These are phyloP conservation scores for Diaphora mendica DNA, from an alignment of 2,888 invertebrate genomes.

Conservation along the genomic window DNA sequence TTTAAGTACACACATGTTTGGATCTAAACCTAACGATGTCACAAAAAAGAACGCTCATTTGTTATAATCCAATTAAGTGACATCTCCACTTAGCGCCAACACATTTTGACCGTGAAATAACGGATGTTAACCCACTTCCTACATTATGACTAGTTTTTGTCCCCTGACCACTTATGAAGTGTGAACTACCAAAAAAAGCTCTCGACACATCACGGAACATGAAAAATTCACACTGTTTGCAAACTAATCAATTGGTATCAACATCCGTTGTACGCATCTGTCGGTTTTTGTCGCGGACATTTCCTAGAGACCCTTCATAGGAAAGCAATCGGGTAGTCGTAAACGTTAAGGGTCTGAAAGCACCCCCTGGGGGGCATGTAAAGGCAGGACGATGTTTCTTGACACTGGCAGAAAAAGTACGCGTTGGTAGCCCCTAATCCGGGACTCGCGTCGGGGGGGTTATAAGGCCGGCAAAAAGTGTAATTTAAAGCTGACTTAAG, in stretches of 20 bases:
- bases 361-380: slow-evolving; percentile 86
- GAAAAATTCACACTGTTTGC: slow-evolving; percentile 57
- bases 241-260: slow-evolving; percentile 70
- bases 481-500: slow-evolving; percentile 86
- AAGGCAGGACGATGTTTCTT: slow-evolving; percentile 82
- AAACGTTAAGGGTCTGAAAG: slow-evolving; percentile 87
- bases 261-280: slow-evolving; percentile 77
- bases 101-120: slow-evolving; percentile 20
- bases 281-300: slow-evolving; percentile 76
- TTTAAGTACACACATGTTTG: not conserved
- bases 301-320: slow-evolving; percentile 81
- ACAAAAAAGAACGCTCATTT: not conserved
- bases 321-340: slow-evolving; percentile 89
- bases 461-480: slow-evolving; percentile 83
- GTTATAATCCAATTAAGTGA: slow-evolving; percentile 9
- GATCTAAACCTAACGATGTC: not conserved
- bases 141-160: slow-evolving; percentile 34
- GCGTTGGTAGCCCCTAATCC: slow-evolving; percentile 78
- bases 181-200: slow-evolving; percentile 52
- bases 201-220: slow-evolving; percentile 53
- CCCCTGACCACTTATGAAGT: slow-evolving; percentile 55
- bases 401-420: slow-evolving; percentile 82
- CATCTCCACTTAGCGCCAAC: slow-evolving; percentile 15
- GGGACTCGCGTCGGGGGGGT: slow-evolving; percentile 79
- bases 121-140: slow-evolving; percentile 27